Base-by-base conservation (phyloP, 2,888 invertebrate genomes). In the Mimas tiliae region DNA sequence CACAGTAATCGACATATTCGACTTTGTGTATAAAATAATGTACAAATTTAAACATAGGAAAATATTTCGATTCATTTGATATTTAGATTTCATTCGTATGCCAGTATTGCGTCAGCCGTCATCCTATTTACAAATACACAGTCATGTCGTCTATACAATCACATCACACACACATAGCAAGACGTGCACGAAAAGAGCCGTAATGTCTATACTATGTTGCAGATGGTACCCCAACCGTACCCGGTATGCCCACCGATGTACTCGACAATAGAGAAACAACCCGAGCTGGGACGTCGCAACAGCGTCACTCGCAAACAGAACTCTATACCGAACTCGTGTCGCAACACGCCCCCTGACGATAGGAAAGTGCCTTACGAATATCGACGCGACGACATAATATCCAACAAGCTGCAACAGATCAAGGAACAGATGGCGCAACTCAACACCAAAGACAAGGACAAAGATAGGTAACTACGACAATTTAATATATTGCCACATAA, bases 331-430 rank as follows among this genome's bases (percentile, higher is more conserved):
- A 76, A 72, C 73, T 75, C 67, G 16, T 62, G 64, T 0, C 68
- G 86, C 1, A 75, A 74, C 68, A 85, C 86, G 0, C 73, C 73
- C 16, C 66, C 71, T 8, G 74, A 76, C 19, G 82, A 82, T 0
- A 80, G 80, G 8, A 76, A 76, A 66, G 69, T 68, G 52, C 73
- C 74, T 33, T 77, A 77, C 19, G 81, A 80, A 0, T 78, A 73
- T 11, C 63, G 67, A 8, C 65, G 65, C 34, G 64, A 68, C 53
- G 91, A 92, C 6, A 86, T 27, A 4, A n/a, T 91, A 6, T 84
- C 87, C 0, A 75, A 75, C 0, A 89, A 86, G 42, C 89, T 93
- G 63, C 88, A 90, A 1, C 89, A 91, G 75, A 90, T 92, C 0
- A 89, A 88, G 14, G 83, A 82, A 2, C 88, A 90, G 65, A 87